phyloP scores from a whole-genome alignment of 2,888 invertebrate genomes.

The Oscheius onirici region DNA sequence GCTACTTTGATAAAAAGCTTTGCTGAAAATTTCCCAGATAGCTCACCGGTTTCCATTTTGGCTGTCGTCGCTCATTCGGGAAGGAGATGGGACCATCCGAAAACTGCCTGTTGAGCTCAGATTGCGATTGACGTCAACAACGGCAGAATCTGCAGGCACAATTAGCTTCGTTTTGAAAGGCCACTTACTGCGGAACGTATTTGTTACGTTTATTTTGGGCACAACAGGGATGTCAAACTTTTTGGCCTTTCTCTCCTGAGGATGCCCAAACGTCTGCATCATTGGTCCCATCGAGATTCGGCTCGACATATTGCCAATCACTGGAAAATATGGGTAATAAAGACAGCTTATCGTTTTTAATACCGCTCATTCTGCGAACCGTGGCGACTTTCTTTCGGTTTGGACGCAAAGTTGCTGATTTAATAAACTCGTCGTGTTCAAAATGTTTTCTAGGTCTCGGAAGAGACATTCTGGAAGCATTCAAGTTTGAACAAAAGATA shows the following conservation, averaged over 20 bases:
- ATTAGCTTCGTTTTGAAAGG: neutral
- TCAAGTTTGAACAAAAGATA: neutral
- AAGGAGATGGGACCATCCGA: constrained; percentile 28
- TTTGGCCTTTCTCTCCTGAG: constrained; percentile 27
- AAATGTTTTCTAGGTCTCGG: constrained; percentile 31
- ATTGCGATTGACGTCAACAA: constrained; percentile 30
- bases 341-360: neutral
- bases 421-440: constrained; percentile 34
- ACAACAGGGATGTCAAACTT: constrained; percentile 33
- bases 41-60: constrained; percentile 33
- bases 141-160: constrained; percentile 11
- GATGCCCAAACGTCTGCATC: constrained; percentile 25
- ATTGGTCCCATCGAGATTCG: constrained; percentile 25
- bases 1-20: no score
- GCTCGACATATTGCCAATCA: constrained; percentile 31
- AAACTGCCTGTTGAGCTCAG: constrained; percentile 9
- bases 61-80: constrained; percentile 31
- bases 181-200: constrained; percentile 16
- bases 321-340: constrained; percentile 16
- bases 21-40: no score
- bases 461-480: constrained; percentile 22
- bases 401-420: constrained; percentile 39
- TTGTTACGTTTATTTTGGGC: constrained; percentile 23
- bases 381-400: constrained; percentile 32
- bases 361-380: constrained; percentile 39